Conservation (phyloP, 2,113 vertebrate genomes). For the Alethe castanea region DNA sequence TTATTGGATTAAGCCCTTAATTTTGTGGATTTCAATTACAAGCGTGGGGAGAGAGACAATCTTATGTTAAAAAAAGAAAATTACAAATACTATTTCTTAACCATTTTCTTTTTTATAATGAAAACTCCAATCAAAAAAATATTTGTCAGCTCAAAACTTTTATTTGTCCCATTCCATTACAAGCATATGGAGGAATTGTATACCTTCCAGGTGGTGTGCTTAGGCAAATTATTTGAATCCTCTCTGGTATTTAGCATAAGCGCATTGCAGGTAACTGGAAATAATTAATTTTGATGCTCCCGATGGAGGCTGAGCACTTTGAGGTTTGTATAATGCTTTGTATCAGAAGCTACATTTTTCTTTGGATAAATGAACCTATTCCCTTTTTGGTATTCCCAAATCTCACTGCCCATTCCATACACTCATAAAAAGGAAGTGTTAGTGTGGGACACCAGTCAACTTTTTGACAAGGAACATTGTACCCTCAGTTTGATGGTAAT, state of each 20-base stretch:
- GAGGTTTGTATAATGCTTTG: background rate
- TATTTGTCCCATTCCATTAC: background rate
- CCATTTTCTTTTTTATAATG: background rate
- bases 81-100: background rate
- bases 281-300: slow-evolving; percentile 6
- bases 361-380: background rate
- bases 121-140: background rate
- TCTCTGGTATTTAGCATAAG: background rate
- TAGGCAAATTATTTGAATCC: background rate
- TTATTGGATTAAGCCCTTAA: slow-evolving; percentile 32
- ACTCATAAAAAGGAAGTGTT: background rate
- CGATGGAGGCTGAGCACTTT: background rate
- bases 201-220: background rate
- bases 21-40: slow-evolving; percentile 60
- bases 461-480: background rate
- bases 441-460: background rate
- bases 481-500: background rate
- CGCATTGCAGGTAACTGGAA: background rate
- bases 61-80: background rate
- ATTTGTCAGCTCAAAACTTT: background rate
- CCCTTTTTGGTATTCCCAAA: background rate
- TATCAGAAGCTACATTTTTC: background rate
- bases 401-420: background rate
- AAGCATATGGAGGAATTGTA: background rate
- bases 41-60: background rate